These are phyloP conservation scores for Aurelia sp. DNA, from an alignment of 30 jellyfish, hydroid and myxozoan species.

Conservation along the genomic window DNA sequence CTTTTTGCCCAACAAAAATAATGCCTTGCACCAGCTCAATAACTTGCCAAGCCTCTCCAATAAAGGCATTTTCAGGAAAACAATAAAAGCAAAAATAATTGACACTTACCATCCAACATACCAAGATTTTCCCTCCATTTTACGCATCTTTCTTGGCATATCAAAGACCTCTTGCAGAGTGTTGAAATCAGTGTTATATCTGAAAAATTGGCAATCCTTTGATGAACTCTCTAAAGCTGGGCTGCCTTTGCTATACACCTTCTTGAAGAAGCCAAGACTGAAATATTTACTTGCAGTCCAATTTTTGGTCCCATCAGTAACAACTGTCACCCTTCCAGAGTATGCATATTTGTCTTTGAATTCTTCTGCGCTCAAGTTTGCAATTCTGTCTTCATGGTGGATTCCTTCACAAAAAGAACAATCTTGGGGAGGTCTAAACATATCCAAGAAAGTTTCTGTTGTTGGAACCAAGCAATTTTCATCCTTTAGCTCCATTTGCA, in stretches of 20 bases:
- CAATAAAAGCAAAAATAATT: too few species aligned
- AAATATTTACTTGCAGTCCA: conserved; percentile 88
- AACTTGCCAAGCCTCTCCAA: too few species aligned
- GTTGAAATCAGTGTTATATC: conserved; percentile 83
- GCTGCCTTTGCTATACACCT: conserved; percentile 78
- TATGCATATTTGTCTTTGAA: conserved; percentile 83
- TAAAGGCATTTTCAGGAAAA: too few species aligned
- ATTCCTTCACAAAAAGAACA: conserved; percentile 84
- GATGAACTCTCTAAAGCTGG: conserved; percentile 78
- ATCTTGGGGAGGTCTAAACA: conserved; percentile 88
- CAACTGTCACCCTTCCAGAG: conserved; percentile 83
- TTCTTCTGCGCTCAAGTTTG: conserved; percentile 71
- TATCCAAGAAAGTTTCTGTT: conserved; percentile 68
- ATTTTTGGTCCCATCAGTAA: conserved; percentile 85
- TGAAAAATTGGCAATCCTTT: conserved; percentile 89
- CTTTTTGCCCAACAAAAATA: too few species aligned
- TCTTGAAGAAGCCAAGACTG: conserved; percentile 67
- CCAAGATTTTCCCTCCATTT: conserved; percentile 93
- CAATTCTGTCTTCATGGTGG: conserved; percentile 74
- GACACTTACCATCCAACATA: conserved; percentile 92
- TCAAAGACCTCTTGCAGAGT: conserved; percentile 72
- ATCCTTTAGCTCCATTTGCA: conserved; percentile 56
- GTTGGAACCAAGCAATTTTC: conserved; percentile 74
- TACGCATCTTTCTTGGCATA: conserved; percentile 82
- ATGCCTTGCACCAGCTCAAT: too few species aligned